phyloP scores from a whole-genome alignment of 2,888 invertebrate genomes.

The Sipunculus nudus region DNA sequence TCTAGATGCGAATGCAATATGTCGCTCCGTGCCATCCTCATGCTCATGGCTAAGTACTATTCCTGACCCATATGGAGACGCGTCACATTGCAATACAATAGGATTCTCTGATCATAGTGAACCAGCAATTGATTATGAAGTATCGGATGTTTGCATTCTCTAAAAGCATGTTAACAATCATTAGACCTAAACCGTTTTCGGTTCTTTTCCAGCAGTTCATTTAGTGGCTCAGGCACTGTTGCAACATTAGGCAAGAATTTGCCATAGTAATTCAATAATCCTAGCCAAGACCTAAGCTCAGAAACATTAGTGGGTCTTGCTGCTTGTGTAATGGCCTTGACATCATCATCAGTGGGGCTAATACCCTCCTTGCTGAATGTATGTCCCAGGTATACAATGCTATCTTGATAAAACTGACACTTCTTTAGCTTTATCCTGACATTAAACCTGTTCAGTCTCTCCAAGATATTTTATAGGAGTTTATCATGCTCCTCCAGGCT shows the following conservation, averaged over 20 bases:
- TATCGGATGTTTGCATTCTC: not conserved
- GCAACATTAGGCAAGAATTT: not conserved
- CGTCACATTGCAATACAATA: not conserved
- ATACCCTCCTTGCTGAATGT: constrained; percentile 6
- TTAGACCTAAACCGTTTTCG: not conserved
- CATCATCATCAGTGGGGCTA: constrained; percentile 13
- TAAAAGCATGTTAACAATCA: not conserved
- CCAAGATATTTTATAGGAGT: constrained; percentile 5
- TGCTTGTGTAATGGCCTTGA: constrained; percentile 16
- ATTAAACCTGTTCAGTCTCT: not conserved
- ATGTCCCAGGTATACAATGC: constrained; percentile 9
- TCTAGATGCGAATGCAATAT: not conserved
- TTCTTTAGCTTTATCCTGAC: not conserved
- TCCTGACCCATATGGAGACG: not conserved
- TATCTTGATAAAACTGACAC: not conserved
- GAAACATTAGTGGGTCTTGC: not conserved
- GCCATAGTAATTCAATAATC: not conserved
- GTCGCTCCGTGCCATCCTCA: not conserved
- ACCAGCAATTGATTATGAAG: not conserved
- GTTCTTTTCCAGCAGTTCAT: not conserved
- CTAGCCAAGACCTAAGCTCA: not conserved
- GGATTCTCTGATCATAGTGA: not conserved
- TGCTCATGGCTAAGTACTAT: not conserved
- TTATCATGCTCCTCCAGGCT: constrained; percentile 1
- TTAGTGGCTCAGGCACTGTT: not conserved